These are phyloP conservation scores for Eupithecia centaureata DNA, from an alignment of 2,888 invertebrate species.

Conservation along the genomic window DNA sequence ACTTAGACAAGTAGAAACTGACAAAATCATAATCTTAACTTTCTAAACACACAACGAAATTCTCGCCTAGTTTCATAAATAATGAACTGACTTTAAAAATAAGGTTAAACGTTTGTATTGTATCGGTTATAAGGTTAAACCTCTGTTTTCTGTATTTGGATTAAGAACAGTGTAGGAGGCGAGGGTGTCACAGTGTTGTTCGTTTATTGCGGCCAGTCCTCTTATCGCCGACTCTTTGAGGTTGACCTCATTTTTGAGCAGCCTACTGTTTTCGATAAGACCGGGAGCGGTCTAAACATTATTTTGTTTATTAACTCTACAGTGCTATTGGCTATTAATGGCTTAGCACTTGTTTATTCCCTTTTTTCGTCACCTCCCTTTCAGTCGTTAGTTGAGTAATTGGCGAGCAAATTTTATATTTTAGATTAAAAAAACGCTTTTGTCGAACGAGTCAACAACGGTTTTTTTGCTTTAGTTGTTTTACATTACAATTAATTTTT, in stretches of 20 bases:
- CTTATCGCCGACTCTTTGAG: neutral
- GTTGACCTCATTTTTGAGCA: neutral
- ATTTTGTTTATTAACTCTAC: neutral
- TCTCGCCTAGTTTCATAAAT: constrained; percentile 1
- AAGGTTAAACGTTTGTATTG: constrained; percentile 1
- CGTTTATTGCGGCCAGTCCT: neutral
- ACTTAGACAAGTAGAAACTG: neutral
- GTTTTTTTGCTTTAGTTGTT: neutral
- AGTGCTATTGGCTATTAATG: neutral
- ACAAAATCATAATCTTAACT: neutral
- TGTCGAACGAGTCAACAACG: neutral
- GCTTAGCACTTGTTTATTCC: too few relatives aligned
- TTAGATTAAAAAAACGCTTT: too few relatives aligned
- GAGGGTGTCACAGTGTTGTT: neutral
- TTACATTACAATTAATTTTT: too few relatives aligned
- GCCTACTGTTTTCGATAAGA: too few relatives aligned
- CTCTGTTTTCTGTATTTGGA: neutral
- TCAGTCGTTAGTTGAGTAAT: neutral
- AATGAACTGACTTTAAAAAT: constrained; percentile 13
- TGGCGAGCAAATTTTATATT: neutral
- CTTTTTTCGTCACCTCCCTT: too few relatives aligned
- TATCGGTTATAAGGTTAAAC: too few relatives aligned
- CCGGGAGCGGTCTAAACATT: neutral
- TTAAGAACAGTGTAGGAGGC: neutral
- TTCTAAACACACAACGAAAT: constrained; percentile 1